These are phyloP conservation scores for Orchesella flavescens DNA, from an alignment of 2,888 invertebrate genomes.

Conservation along the genomic window DNA sequence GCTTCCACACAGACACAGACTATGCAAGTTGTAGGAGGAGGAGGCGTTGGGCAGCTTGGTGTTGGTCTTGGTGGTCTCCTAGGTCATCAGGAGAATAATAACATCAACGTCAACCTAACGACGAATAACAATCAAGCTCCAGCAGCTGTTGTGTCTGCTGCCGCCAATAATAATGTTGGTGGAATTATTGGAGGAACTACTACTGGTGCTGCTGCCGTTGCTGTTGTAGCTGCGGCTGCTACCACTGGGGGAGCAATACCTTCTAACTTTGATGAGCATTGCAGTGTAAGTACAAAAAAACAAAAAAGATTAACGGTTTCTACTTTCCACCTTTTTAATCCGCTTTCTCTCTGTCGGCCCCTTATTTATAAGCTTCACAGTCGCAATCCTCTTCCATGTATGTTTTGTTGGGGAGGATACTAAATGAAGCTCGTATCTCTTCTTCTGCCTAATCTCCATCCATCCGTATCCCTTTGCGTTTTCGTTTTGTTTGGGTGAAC, in stretches of 20 bases:
- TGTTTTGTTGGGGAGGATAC: background rate
- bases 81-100: conserved; percentile 39
- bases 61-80: too few species aligned
- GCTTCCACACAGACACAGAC: conserved; percentile 69
- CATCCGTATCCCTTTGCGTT: background rate
- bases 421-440: too few species aligned
- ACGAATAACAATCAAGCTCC: conserved; percentile 28
- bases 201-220: conserved; percentile 14
- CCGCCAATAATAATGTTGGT: conserved; percentile 15
- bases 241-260: conserved; percentile 43
- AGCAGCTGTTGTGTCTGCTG: conserved; percentile 17
- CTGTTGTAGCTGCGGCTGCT: conserved; percentile 28
- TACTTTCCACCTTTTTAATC: conserved; percentile 14
- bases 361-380: conserved; percentile 7
- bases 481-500: background rate
- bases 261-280: conserved; percentile 70
- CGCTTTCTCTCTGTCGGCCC: background rate
- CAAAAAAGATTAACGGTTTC: conserved; percentile 61
- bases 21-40: too few species aligned
- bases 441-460: background rate
- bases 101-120: too few species aligned
- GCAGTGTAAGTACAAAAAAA: conserved; percentile 68
- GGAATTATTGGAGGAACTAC: conserved; percentile 8
- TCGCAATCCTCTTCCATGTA: background rate
- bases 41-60: too few species aligned